Conservation (phyloP, 1,140 invertebrate genomes). For the Drosophila baimaii region DNA sequence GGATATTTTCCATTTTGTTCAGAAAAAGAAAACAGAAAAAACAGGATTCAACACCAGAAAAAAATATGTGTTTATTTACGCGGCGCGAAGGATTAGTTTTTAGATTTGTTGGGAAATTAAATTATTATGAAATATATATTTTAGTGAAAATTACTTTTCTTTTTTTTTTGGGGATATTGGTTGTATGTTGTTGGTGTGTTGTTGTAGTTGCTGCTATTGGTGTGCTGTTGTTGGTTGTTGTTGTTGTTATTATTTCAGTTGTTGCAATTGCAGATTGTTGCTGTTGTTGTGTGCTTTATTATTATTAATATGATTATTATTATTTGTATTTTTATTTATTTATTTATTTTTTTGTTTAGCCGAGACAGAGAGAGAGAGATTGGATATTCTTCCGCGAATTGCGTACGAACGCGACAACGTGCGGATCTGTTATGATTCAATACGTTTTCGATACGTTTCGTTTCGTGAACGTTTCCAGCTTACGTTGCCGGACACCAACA, state of each 20-base stretch:
- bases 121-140: too few relatives aligned
- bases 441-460: conserved; percentile 81
- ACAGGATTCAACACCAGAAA: conserved; percentile 16
- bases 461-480: conserved; percentile 72
- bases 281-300: conserved; percentile 30
- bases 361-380: conserved; percentile 45
- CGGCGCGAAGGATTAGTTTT: neutral
- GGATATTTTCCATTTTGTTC: neutral
- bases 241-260: conserved; percentile 23
- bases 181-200: conserved; percentile 30
- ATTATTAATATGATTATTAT: conserved; percentile 16
- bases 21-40: conserved; percentile 1
- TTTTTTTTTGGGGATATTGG: conserved; percentile 26
- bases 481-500: conserved; percentile 64
- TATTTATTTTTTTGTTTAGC: conserved; percentile 28
- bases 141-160: too few relatives aligned
- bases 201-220: conserved; percentile 28
- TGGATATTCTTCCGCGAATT: conserved; percentile 74
- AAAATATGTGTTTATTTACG: conserved; percentile 2
- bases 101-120: neutral
- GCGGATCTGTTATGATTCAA: conserved; percentile 83
- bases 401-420: conserved; percentile 82
- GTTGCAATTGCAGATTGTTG: conserved; percentile 16
- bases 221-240: conserved; percentile 38
- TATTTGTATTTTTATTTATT: neutral